These are phyloP conservation scores for Apodemia zela DNA, from an alignment of 2,888 invertebrate genomes.

Conservation along the genomic window DNA sequence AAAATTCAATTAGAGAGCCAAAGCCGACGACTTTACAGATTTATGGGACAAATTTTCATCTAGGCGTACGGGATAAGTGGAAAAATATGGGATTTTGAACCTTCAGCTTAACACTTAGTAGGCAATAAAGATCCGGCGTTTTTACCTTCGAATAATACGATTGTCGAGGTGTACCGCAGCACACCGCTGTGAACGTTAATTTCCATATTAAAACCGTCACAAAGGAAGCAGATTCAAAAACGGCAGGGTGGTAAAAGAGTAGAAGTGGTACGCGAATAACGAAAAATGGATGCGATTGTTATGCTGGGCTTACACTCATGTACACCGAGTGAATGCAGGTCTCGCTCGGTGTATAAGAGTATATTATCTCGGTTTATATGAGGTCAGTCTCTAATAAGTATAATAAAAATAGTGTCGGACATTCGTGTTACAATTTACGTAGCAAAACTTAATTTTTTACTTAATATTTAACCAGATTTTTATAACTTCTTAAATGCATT, in stretches of 20 bases:
- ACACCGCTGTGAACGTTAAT: slow-evolving; percentile 74
- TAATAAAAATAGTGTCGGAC: no score
- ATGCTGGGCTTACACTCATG: no score
- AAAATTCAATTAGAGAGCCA: slow-evolving; percentile 60
- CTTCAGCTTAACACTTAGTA: slow-evolving; percentile 37
- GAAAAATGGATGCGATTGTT: slow-evolving; percentile 38
- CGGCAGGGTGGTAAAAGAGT: slow-evolving; percentile 48
- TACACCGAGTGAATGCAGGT: no score
- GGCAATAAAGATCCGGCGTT: slow-evolving; percentile 36
- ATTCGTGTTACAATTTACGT: no score
- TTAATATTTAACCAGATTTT: no score
- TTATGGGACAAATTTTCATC: slow-evolving; percentile 51
- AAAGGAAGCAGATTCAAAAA: slow-evolving; percentile 80
- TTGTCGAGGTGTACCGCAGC: slow-evolving; percentile 59
- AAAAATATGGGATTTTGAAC: slow-evolving; percentile 32
- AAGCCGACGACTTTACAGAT: slow-evolving; percentile 42
- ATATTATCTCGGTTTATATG: no score
- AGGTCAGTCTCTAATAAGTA: no score
- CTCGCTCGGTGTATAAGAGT: no score
- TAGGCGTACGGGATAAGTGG: slow-evolving; percentile 18
- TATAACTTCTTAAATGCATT: no score
- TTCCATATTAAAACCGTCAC: slow-evolving; percentile 80
- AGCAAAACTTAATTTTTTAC: no score
- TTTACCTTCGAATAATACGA: slow-evolving; percentile 47
- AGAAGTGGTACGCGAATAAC: slow-evolving; percentile 19